These are phyloP conservation scores for Metaphire vulgaris DNA, from an alignment of 1,140 invertebrate genomes.

Conservation along the genomic window DNA sequence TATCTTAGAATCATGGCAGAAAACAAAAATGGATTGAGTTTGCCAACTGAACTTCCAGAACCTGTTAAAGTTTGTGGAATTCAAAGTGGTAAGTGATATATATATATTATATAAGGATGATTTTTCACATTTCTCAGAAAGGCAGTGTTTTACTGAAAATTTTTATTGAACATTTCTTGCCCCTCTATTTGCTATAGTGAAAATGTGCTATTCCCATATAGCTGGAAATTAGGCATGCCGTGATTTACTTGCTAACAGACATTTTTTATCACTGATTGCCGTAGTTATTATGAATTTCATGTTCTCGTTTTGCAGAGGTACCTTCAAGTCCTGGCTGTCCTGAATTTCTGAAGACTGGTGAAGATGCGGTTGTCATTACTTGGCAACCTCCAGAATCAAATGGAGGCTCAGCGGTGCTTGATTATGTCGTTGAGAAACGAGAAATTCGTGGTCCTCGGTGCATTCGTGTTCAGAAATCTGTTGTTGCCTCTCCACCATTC, in stretches of 20 bases:
- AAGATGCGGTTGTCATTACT: constrained; percentile 79
- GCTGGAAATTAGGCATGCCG: no score
- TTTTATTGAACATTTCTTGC: no score
- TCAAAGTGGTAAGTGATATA: background rate
- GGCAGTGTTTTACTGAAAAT: no score
- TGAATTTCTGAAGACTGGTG: constrained; percentile 83
- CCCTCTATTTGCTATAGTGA: no score
- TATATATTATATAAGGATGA: no score
- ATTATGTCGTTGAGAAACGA: constrained; percentile 91
- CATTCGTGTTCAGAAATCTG: constrained; percentile 74
- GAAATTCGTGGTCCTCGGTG: constrained; percentile 65
- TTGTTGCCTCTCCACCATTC: constrained; percentile 72
- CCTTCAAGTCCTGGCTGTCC: constrained; percentile 77
- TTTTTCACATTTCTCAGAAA: no score
- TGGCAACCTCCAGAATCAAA: constrained; percentile 86
- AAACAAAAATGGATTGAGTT: constrained; percentile 71
- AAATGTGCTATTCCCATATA: no score
- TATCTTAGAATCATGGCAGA: constrained; percentile 84
- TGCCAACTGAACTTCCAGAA: constrained; percentile 69
- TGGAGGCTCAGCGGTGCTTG: constrained; percentile 83
- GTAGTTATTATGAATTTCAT: no score
- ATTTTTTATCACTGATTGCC: no score
- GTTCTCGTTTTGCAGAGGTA: background rate
- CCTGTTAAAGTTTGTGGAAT: constrained; percentile 38
- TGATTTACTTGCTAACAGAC: no score